Evolutionary conservation across 2,888 invertebrate species (phyloP), one percentile per base, ranked within the genome.

Genomic region (Synergus umbraculus): DNA sequence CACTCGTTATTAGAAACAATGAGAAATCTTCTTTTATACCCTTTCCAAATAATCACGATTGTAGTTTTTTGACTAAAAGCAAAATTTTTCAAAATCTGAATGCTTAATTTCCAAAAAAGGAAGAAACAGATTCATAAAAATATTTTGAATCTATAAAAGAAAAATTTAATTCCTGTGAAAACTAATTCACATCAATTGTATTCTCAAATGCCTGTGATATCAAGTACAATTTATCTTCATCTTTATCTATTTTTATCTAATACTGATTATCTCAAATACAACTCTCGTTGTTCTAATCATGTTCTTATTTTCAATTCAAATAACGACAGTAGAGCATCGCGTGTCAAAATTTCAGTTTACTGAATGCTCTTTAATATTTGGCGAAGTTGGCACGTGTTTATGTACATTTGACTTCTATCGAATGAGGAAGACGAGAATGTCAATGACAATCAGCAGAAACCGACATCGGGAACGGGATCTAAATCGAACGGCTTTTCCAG

Each of bases 401-500:
- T 29, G 22, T 29, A 3, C 37, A 54, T 37, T 49, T n/a, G n/a
- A n/a, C 37, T 73, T 73, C 54, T n/a, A 12, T 77, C 58, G 60
- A 79, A 73, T 65, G 67, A 63, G n/a, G 76, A 60, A 77, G 67
- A 41, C 18, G 78, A 77, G 13, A 18, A 69, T 41, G 69, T 60
- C 43, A 22, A 29, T 54, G 37, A 29, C 49, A 78, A 69, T 58
- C 54, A 13, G 43, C 8, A 78, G 43, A 44, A 43, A 67, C 54
- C 41, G 18, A 64, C 15, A 44, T 49, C 77, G n/a, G 12, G 54
- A 66, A 41, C 37, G 8, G 58, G 15, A 67, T 46, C n/a, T 46
- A 13, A 12, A 64, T 46, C 44, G 43, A 18, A 80, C 81, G 22
- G 65, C 49, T 73, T 96, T 95, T 92, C 94, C 94, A 43, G 89